Base-by-base conservation (phyloP, 2,113 vertebrate species). In the Notarius quadriscutis region DNA sequence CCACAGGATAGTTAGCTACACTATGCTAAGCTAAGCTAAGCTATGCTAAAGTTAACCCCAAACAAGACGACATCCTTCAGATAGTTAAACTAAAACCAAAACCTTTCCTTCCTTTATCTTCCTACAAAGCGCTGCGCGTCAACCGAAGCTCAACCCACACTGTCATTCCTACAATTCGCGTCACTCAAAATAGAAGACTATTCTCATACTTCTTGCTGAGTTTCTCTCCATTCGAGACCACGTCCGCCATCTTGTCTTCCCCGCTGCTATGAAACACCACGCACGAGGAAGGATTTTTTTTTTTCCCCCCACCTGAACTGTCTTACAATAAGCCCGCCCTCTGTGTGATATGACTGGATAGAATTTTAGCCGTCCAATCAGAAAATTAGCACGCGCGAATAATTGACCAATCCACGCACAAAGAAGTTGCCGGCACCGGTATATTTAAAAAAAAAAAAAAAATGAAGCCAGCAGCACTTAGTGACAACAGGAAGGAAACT, bases 181-280 rank as follows among this genome's bases (percentile, higher is more conserved):
- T 65, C 7, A 34, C 1, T 17, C 2, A 57, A 53, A 71, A 85
- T 50, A 25, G 2, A 5, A 18, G 67, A 50, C 12, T 6, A 82
- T 25, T 74, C n/a, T 8, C 92, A 92, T 88, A 96, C 95, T 95
- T 96, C 94, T 96, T 96, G 92, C 95, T 96, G 92, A 95, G 91
- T 93, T 94, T 94, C 4, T 92, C 95, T 65, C 81, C 95, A 75
- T 95, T 93, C 86, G 14, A 89, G 17, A 81, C 91, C 80, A 92
- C 92, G 89, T 96, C 95, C 27, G 94, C 95, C 95, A 96, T 96
- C 92, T 93, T 94, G 86, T 84, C 20, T 69, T n/a, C 30, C 63
- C 22, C 51, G 17, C 58, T 22, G 22, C 30, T n/a, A 50, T 69
- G 2, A 17, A 67, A 60, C 62, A 34, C 50, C 78, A 18, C n/a